Base-by-base conservation (phyloP, 2,797 vertebrate genomes). In the Amniataba percoides region DNA sequence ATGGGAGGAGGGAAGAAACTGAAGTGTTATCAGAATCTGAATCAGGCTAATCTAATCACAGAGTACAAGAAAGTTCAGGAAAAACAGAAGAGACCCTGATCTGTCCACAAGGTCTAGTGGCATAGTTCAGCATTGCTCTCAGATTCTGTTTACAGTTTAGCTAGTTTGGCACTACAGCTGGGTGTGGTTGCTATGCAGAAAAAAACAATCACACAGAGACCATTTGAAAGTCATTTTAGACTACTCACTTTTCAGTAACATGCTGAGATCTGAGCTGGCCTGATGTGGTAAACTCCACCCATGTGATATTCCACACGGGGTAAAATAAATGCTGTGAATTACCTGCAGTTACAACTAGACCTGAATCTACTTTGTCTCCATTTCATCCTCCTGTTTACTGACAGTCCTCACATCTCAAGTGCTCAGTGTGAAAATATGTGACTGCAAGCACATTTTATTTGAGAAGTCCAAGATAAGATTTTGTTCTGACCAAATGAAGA, bases 131-230 rank as follows among this genome's bases (percentile, higher is more conserved):
- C 68, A 49, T 77, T 59, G 39, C 23, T 61, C 74, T 66, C 27
- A 46, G 60, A 72, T 65, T 10, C 10, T 58, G 55, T 85, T 82
- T 84, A 73, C 73, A 77, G 48, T 65, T 71, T 23, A 70, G 64
- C 31, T 74, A 36, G 55, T 71, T 82, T 80, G 72, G 65, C 34
- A 21, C 19, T 1, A 2, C 11, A 9, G 5, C 51, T 78, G 77
- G 80, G 73, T 81, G 82, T 69, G 77, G 87, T 82, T 87, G 74
- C 76, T 88, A 69, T 80, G 82, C 63, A 75, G 66, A 57, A 68
- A 34, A 67, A 79, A 81, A 80, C 23, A 73, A 83, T 82, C 57
- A 70, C 85, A 81, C 15, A 2, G 67, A 84, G 62, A 63, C 63
- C n/a, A 75, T 81, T 84, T 66, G 12, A 88, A 82, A 85, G 53